Conservation (phyloP, 2,888 invertebrate genomes). For the Drosophila tanythrix region DNA sequence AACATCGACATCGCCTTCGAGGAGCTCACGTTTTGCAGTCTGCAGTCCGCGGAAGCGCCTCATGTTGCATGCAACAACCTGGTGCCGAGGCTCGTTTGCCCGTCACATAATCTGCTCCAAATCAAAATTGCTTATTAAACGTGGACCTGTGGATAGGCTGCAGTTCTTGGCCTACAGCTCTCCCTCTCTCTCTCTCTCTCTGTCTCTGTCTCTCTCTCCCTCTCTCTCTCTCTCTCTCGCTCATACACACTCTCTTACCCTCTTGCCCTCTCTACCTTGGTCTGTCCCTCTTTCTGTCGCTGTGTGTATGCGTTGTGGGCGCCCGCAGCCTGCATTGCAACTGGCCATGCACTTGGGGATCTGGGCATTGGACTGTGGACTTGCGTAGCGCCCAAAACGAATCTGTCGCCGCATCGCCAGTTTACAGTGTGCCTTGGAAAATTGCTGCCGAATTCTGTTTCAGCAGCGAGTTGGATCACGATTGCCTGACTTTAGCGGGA, state of each 20-base stretch:
- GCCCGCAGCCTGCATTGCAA: conserved; percentile 36
- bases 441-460: conserved; percentile 66
- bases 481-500: conserved; percentile 49
- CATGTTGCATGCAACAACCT: conserved; percentile 71
- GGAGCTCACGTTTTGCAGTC: conserved; percentile 53
- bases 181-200: background rate
- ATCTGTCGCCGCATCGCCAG: conserved; percentile 78
- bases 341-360: conserved; percentile 23
- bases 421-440: conserved; percentile 42
- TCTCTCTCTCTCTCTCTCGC: conserved; percentile 1
- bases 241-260: conserved; percentile 1
- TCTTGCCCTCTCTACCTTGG: background rate
- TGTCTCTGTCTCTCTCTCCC: background rate
- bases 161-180: conserved; percentile 25
- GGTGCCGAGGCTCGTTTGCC: conserved; percentile 63
- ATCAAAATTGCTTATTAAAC: conserved; percentile 84
- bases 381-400: conserved; percentile 77
- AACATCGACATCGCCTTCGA: conserved; percentile 13
- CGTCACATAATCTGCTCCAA: conserved; percentile 82
- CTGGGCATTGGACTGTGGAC: conserved; percentile 5
- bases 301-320: conserved; percentile 37
- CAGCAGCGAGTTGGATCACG: conserved; percentile 63
- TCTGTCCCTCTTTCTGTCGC: background rate
- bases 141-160: conserved; percentile 64
- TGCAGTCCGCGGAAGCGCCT: conserved; percentile 44